Evolutionary conservation across 2,888 invertebrate species (phyloP), one percentile per base, ranked within the genome.

Genomic region (Eupeodes latifasciatus): DNA sequence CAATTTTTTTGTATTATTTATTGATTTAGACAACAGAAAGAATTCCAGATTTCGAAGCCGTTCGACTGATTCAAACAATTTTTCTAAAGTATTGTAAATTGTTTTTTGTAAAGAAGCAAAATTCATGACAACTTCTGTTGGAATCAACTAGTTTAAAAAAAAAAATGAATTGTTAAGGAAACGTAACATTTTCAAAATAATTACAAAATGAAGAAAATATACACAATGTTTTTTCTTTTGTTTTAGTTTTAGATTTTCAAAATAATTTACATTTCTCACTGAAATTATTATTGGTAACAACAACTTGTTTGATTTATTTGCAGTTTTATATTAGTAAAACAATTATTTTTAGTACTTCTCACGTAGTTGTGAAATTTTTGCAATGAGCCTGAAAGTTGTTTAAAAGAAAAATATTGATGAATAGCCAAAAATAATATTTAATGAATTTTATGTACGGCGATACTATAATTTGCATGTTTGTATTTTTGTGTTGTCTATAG

Each of bases 391-490:
- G 57, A 75, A 79, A 75, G 53, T 27, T 69, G 67, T 66, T 66
- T 66, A 64, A 69, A 69, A 81, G 66, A 66, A 69, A 53, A 85
- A 81, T 80, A 76, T 81, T 85, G 81, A 85, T 76, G 85, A 76
- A 72, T 79, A 79, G 76, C 76, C 76, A 80, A 85, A 85, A 85
- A 76, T 64, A 75, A 85, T 76, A 85, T 9, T 74, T 83, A 66
- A 44, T 19, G 0, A 62, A 44, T 7, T 64, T 14, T 12, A 6
- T 47, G 12, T 3, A 40, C 27, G 27, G 27, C 1, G 1, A 2
- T 27, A 3, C 27, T 64, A 64, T 6, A 27, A 19, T 64, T 27
- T 64, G 7, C 44, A 64, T 44, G 44, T 19, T 7, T 47, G 44
- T 19, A 19, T 64, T 44, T 64, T 44, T 11, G 40, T 44, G 5